Conservation (phyloP, 2,888 invertebrate species). For the Idaea straminata region DNA sequence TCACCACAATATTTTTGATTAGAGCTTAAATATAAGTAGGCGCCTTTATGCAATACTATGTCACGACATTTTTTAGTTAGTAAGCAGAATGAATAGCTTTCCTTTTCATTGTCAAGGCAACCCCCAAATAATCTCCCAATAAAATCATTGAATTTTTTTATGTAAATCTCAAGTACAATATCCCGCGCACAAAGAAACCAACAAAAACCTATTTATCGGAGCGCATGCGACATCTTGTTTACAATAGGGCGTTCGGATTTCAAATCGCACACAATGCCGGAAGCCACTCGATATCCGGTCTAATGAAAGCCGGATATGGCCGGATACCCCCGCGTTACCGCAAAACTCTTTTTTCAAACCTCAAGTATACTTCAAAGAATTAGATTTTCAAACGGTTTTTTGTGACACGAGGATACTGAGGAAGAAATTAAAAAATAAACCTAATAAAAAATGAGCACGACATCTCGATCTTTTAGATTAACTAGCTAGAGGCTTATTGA, state of each 20-base stretch:
- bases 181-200: conserved; percentile 19
- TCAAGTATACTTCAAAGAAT: conserved; percentile 46
- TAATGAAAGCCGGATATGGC: conserved; percentile 73
- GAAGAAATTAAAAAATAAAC: conserved; percentile 36
- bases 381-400: conserved; percentile 43
- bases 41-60: too few species aligned
- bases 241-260: conserved; percentile 55
- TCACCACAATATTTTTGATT: too few species aligned
- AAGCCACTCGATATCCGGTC: conserved; percentile 71
- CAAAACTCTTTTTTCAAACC: conserved; percentile 50
- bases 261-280: conserved; percentile 60
- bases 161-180: conserved; percentile 16
- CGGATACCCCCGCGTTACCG: conserved; percentile 61
- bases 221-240: conserved; percentile 52
- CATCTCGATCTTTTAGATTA: not conserved
- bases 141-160: conserved; percentile 19
- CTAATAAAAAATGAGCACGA: not conserved
- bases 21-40: too few species aligned
- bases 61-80: not conserved
- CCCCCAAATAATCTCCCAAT: conserved; percentile 13
- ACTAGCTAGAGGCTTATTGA: not conserved
- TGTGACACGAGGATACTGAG: conserved; percentile 55
- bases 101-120: not conserved
- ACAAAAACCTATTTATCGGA: conserved; percentile 40
- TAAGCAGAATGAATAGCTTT: not conserved